Percentiles rank a stretch among this genome's conserved stretches.
These are phyloP conservation scores for Notothenia rossii DNA, from an alignment of 2,113 vertebrate genomes.

Conservation along the genomic window DNA sequence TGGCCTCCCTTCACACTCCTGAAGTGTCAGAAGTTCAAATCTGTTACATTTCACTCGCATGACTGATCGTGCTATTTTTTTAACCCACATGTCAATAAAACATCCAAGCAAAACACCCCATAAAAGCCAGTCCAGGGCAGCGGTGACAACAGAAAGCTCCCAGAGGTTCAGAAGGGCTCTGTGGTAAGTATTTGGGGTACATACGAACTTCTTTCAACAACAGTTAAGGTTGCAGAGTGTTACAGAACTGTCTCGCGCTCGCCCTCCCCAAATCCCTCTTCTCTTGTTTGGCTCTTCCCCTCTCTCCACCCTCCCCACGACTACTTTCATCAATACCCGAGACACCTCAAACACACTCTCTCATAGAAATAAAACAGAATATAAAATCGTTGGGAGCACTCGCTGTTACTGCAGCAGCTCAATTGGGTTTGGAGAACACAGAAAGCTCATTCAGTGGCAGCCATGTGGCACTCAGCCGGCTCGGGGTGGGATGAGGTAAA, in stretches of 20 bases:
- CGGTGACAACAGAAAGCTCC: slow-evolving; percentile 50
- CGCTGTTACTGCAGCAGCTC: slow-evolving; percentile 42
- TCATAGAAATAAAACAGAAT: slow-evolving; percentile 52
- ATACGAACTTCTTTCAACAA: slow-evolving; percentile 38
- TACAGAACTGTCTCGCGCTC: slow-evolving; percentile 44
- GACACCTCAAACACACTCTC: slow-evolving; percentile 40
- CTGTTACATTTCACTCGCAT: slow-evolving; percentile 44
- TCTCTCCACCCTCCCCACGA: background rate
- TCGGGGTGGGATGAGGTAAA: slow-evolving; percentile 45
- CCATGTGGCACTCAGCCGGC: slow-evolving; percentile 10
- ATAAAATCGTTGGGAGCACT: slow-evolving; percentile 43
- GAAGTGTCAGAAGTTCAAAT: slow-evolving; percentile 68
- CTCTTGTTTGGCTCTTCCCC: slow-evolving; percentile 48
- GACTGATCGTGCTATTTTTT: slow-evolving; percentile 25
- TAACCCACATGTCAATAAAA: slow-evolving; percentile 56
- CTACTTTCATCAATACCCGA: slow-evolving; percentile 38
- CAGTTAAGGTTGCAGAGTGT: slow-evolving; percentile 53
- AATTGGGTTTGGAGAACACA: slow-evolving; percentile 43
- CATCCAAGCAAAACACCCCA: slow-evolving; percentile 38
- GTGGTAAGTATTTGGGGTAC: slow-evolving; percentile 43
- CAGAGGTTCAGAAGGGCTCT: slow-evolving; percentile 50
- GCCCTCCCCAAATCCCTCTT: slow-evolving; percentile 44
- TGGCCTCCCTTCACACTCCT: slow-evolving; percentile 50
- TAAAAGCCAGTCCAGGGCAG: slow-evolving; percentile 50
- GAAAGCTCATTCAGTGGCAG: slow-evolving; percentile 49